Evolutionary conservation across 2,888 invertebrate species (phyloP).

Genomic region (Scelioninae gen. 1): DNA sequence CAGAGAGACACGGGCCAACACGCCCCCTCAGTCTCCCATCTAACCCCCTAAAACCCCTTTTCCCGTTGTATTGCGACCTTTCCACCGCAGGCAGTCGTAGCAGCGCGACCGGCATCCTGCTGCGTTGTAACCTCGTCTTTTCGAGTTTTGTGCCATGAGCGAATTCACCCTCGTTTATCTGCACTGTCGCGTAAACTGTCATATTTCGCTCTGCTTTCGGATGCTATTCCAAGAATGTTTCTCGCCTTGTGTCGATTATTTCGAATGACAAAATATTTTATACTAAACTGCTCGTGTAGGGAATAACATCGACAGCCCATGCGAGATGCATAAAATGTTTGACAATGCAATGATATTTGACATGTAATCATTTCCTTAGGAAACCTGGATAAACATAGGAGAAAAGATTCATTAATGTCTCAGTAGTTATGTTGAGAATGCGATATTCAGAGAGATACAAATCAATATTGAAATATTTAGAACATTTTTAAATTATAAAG

Average conservation of each 20-base stretch:
- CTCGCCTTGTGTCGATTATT: constrained; percentile 61
- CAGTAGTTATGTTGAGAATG: not conserved
- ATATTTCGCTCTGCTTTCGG: constrained; percentile 58
- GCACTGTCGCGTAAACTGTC: constrained; percentile 66
- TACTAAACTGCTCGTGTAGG: constrained; percentile 50
- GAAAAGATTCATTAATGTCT: constrained; percentile 1
- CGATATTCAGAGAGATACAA: not conserved
- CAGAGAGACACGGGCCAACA: constrained; percentile 76
- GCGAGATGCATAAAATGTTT: constrained; percentile 53
- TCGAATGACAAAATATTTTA: constrained; percentile 63
- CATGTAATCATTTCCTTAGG: constrained; percentile 25
- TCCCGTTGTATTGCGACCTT: constrained; percentile 60
- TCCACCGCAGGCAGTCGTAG: constrained; percentile 52
- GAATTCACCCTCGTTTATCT: constrained; percentile 62
- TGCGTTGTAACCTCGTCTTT: constrained; percentile 61
- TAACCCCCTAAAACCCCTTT: constrained; percentile 5
- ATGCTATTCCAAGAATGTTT: constrained; percentile 54
- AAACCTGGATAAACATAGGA: not conserved
- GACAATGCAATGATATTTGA: constrained; percentile 49
- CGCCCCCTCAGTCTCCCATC: constrained; percentile 66
- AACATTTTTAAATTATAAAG: no score
- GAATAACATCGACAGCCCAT: constrained; percentile 32
- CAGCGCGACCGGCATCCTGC: constrained; percentile 49
- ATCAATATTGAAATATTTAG: no score
- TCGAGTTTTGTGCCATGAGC: constrained; percentile 52